Base-by-base conservation (phyloP, 2,797 vertebrate genomes). In the Phylloscopus collybita region DNA sequence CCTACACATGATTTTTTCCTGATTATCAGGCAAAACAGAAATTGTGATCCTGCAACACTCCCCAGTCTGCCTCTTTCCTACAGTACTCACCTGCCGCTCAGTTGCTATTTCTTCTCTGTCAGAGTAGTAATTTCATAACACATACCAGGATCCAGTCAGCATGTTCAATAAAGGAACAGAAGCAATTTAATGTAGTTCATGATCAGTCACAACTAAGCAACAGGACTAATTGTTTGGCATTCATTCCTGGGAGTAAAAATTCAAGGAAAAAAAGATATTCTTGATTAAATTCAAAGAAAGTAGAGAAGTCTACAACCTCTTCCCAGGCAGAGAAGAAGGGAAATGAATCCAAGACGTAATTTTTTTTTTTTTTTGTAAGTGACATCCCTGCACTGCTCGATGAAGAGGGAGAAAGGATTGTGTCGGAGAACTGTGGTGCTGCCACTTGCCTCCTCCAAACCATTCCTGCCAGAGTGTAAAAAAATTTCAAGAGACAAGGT, bases 171-270 rank as follows among this genome's bases (percentile, higher is more conserved):
- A 83, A 62, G 87, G 65, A 94, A 79, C 61, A 92, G 85, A 71
- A 90, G 75, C 86, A 54, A 88, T 95, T 88, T 90, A 83, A 57
- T 72, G 44, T 93, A 91, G 95, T 94, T 96, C 91, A 86, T 40
- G 53, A 86, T 91, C 89, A 86, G 86, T 73, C 80, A 93, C 93
- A 93, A 80, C 83, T 42, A 81, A 91, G 92, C 90, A 93, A 94
- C 85, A 74, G 56, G 56, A 61, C 65, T 80, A 67, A 78, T 91
- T 90, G 88, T 91, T 92, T 96, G 91, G 90, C 81, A 91, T 65
- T 88, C 50, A 17, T 95, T 91, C 65, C 87, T 57, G 11, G 6
- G 50, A 90, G 50, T 32, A 83, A 80, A 34, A 47, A 88, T 85
- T 96, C 75, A 86, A 87, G 79, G 18, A 76, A 92, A 78, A 82